Percentiles rank a stretch among this genome's conserved stretches.
Evolutionary conservation across 2,113 vertebrate genomes (phyloP).

Genomic region (Galeopterus variegatus): DNA sequence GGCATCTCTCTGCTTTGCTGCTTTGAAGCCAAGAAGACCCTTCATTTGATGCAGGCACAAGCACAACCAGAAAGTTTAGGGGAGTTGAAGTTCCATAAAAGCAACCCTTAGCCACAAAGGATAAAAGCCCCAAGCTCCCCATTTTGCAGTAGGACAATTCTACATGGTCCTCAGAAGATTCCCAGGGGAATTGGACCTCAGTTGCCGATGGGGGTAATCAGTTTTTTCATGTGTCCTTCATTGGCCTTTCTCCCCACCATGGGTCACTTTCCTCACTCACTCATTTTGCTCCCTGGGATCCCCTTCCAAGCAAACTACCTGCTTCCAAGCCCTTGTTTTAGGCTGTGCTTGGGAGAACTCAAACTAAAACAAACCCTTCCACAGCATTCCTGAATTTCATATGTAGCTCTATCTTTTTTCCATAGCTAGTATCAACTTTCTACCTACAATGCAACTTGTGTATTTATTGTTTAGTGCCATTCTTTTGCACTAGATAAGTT

Average conservation of each 20-base stretch:
- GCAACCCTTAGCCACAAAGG: neutral
- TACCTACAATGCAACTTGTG: neutral
- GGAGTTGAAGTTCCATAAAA: neutral
- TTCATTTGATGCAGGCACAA: neutral
- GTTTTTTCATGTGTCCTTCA: neutral
- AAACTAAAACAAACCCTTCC: slow-evolving; percentile 15
- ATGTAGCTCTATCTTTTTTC: neutral
- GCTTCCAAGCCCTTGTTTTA: neutral
- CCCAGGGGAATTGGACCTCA: neutral
- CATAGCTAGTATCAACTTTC: neutral
- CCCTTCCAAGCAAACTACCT: neutral
- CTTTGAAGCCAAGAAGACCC: neutral
- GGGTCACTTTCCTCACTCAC: neutral
- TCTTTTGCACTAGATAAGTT: neutral
- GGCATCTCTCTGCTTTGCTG: neutral
- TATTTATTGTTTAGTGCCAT: neutral
- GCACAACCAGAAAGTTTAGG: neutral
- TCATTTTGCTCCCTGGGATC: neutral
- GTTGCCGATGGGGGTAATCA: neutral
- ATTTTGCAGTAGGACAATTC: neutral
- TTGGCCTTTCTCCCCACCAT: neutral
- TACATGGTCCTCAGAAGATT: neutral
- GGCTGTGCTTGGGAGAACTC: neutral
- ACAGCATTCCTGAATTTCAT: neutral
- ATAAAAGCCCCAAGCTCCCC: neutral